Base-by-base conservation (phyloP, 2,797 vertebrate species). In the Cossypha dichroa region DNA sequence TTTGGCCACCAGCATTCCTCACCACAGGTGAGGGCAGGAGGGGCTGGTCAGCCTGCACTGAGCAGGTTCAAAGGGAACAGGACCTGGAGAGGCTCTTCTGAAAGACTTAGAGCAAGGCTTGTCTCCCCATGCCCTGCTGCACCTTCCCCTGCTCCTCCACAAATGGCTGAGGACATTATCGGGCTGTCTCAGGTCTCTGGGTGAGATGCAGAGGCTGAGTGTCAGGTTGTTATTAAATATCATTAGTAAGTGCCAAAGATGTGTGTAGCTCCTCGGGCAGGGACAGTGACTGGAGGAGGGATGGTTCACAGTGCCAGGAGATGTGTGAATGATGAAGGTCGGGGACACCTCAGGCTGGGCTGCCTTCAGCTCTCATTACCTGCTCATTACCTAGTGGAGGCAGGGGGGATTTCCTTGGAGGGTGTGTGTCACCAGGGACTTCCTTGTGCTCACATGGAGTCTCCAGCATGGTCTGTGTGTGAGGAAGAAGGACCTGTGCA, bases 181-280 rank as follows among this genome's bases (percentile, higher is more conserved):
- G 55, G 63, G 54, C 78, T 85, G 79, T 36, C 64, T 93, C 43
- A 18, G 51, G 43, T 73, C 70, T 85, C 45, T 1, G 31, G 76
- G 80, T 20, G 77, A 93, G 82, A 36, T 0, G 15, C 33, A 64
- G 72, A 70, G 78, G 46, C 75, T 73, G 77, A 64, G 72, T 74
- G 91, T 94, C 95, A 95, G 78, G 63, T 81, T 92, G 73, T 94
- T 88, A 88, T 82, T 95, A 95, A 93, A 92, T 69, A 59, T 72
- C 54, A 75, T 94, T 88, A 80, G 62, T 20, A 64, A 83, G 83
- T 85, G 93, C 77, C 87, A 78, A 81, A 69, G 67, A 66, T 20
- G 45, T 9, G 63, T 25, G 40, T 62, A 90, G 36, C 59, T 15
- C 36, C 74, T 88, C 63, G 79, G 85, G 63, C 45, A 28, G 31